Evolutionary conservation across 2,113 vertebrate species (phyloP).

Genomic region (Cariama cristata): DNA sequence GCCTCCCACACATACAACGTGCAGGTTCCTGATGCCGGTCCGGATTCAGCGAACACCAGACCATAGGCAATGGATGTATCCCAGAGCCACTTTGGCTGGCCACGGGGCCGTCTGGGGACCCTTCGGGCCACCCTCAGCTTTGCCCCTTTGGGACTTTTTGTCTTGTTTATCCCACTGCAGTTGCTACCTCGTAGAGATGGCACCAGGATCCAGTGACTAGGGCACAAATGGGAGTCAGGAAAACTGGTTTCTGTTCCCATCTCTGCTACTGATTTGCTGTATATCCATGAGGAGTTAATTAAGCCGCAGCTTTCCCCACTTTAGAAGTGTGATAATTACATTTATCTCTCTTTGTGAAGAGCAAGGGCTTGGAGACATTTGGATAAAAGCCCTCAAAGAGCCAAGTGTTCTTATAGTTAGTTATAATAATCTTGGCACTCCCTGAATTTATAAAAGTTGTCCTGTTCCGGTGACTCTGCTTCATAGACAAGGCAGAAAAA

Average conservation of each 20-base stretch:
- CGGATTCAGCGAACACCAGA: background rate
- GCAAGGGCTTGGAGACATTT: constrained; percentile 23
- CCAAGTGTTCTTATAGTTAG: background rate
- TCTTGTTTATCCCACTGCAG: background rate
- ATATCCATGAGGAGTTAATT: constrained; percentile 22
- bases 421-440: constrained; percentile 23
- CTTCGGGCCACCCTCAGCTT: background rate
- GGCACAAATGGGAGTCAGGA: background rate
- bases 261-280: background rate
- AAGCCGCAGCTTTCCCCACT: background rate
- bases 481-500: constrained; percentile 23
- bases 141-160: background rate
- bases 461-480: background rate
- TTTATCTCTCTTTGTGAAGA: constrained; percentile 53
- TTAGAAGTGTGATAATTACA: constrained; percentile 46
- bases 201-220: background rate
- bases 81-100: background rate
- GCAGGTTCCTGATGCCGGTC: background rate
- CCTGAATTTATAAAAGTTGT: constrained; percentile 17
- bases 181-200: background rate
- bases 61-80: background rate
- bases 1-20: rapidly evolving
- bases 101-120: no score
- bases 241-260: constrained; percentile 42
- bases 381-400: constrained; percentile 52